Evolutionary conservation across 2,113 vertebrate genomes (phyloP).

Genomic region (Mohoua ochrocephala): DNA sequence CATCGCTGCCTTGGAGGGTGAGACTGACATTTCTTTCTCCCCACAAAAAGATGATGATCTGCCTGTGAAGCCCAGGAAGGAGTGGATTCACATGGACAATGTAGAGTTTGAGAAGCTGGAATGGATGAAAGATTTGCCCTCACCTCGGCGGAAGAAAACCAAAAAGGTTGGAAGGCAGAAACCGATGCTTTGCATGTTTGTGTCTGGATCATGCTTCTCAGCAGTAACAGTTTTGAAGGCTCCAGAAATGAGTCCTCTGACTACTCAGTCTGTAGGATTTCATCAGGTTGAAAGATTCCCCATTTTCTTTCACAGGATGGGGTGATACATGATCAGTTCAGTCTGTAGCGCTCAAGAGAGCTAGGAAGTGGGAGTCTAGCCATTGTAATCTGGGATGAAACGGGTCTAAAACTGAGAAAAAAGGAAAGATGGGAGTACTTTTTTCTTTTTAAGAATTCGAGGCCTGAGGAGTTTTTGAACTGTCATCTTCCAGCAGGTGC

Average conservation of each 20-base stretch:
- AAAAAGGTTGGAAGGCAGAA: slow-evolving; percentile 74
- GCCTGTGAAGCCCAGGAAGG: slow-evolving; percentile 83
- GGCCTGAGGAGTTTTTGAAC: background rate
- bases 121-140: slow-evolving; percentile 88
- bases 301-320: background rate
- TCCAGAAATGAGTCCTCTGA: background rate
- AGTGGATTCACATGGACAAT: slow-evolving; percentile 93
- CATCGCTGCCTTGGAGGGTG: background rate
- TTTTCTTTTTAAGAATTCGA: background rate
- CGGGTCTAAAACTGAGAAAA: background rate
- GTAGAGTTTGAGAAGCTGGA: slow-evolving; percentile 92
- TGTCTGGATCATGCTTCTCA: background rate
- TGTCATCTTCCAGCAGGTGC: background rate
- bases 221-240: background rate
- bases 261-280: background rate
- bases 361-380: background rate
- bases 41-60: slow-evolving; percentile 57
- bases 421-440: background rate
- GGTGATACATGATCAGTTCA: background rate
- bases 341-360: background rate
- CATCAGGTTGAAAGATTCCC: background rate
- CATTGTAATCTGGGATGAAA: background rate
- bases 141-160: slow-evolving; percentile 77
- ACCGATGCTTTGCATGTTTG: background rate
- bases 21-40: background rate